Base-by-base conservation (phyloP, 2,113 vertebrate species). In the Cololabis saira region DNA sequence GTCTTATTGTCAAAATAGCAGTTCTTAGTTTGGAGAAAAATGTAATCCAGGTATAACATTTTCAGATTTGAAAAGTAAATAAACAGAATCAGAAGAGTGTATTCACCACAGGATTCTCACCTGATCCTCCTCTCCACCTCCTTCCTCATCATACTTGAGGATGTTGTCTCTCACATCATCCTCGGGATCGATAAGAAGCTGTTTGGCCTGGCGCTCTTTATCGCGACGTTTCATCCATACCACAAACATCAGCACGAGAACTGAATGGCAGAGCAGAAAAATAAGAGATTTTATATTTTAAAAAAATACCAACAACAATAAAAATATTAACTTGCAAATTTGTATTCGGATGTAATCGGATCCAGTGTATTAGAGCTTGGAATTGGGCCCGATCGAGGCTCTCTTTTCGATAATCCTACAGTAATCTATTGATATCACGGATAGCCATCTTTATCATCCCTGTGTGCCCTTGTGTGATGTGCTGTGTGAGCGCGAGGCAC, bases 91-190 rank as follows among this genome's bases (percentile, higher is more conserved):
- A 13, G 18, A 61, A 48, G n/a, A 4, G 22, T 43, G 33, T 37
- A 19, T 64, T 61, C 45, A 43, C 5, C 19, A 33, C 48, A 44
- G 67, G 16, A 24, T 50, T 69, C 78, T 64, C 83, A 98, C 97
- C 96, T 98, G 97, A 90, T 99, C 97, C 91, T 99, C 97, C 88
- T 99, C 97, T 87, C 97, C 97, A 57, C 97, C 97, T 24, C 97
- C 97, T 92, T 99, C 97, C 86, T 99, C 97, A n/a, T 99, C 97
- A 0, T 99, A 99, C 86, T 98, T 98, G 68, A 99, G 91, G 79
- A 98, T 98, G 86, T 98, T 98, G 92, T 98, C 97, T 71, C 97
- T 91, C 55, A 98, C 96, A 47, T 98, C 96, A 74, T 98, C 96
- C 84, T 99, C 96, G 0, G 97, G 97, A 80, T 98, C 97, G 27